Evolutionary conservation across 2,888 invertebrate species (phyloP).

Genomic region (Papilio gigon): DNA sequence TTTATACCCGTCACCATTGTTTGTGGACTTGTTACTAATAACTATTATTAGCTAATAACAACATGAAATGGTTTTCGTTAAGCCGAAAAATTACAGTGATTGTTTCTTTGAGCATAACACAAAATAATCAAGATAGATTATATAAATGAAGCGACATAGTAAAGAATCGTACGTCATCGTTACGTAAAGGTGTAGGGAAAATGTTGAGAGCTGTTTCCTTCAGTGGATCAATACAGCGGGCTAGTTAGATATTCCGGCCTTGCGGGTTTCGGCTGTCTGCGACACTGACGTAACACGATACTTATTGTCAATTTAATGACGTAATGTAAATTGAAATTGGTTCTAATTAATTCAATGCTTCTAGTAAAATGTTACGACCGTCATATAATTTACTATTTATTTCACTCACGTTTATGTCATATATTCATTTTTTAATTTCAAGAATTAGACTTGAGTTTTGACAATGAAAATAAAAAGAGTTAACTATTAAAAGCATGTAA

Average conservation of each 20-base stretch:
- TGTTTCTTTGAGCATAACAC: not conserved
- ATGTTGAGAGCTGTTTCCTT: constrained; percentile 21
- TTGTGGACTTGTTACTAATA: not conserved
- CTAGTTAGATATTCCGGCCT: constrained; percentile 23
- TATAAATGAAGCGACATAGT: not conserved
- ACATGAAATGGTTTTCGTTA: not conserved
- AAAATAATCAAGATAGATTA: no score
- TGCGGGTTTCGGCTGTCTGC: constrained; percentile 15
- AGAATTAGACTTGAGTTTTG: no score
- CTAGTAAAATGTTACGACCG: not conserved
- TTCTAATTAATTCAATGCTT: no score
- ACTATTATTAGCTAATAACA: not conserved
- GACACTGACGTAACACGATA: not conserved
- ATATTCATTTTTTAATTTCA: not conserved
- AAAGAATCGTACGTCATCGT: not conserved
- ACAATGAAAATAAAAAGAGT: no score
- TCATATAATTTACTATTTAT: not conserved
- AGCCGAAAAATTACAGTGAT: no score
- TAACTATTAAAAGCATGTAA: no score
- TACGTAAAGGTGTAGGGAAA: constrained; percentile 11
- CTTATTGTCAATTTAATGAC: constrained; percentile 1
- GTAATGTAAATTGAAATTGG: not conserved
- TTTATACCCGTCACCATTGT: not conserved
- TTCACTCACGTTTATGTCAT: not conserved
- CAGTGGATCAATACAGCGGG: constrained; percentile 32